Evolutionary conservation across 2,113 vertebrate genomes (phyloP).

Genomic region (Opisthocomus hoazin): DNA sequence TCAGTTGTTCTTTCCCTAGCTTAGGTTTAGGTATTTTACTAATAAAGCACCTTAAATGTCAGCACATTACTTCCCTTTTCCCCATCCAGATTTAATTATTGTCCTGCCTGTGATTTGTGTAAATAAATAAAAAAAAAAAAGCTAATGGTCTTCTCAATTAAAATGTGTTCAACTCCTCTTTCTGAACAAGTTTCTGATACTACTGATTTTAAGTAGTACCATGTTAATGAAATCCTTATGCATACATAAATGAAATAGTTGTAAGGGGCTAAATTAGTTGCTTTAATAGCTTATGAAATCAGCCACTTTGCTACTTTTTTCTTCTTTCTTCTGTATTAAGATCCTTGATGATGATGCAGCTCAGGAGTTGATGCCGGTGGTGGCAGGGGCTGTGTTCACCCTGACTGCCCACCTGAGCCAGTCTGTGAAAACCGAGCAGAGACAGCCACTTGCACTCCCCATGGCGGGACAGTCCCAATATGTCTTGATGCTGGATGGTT

Average conservation of each 20-base stretch:
- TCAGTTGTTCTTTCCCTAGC: background rate
- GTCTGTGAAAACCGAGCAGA: constrained; percentile 89
- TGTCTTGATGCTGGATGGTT: constrained; percentile 62
- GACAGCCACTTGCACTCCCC: constrained; percentile 69
- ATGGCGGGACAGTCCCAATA: constrained; percentile 50
- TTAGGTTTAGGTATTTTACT: background rate
- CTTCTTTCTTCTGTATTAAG: constrained; percentile 55
- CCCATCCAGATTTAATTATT: background rate
- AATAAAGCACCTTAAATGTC: background rate
- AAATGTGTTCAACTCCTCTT: background rate
- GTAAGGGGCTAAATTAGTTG: background rate
- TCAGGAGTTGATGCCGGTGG: constrained; percentile 92
- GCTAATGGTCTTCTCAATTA: background rate
- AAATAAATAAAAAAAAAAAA: background rate
- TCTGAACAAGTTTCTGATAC: background rate
- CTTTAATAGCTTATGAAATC: background rate
- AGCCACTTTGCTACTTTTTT: background rate
- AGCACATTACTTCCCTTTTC: background rate
- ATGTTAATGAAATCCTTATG: background rate
- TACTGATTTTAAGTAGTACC: background rate
- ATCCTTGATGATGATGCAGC: constrained; percentile 93
- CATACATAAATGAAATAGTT: background rate
- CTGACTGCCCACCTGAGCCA: constrained; percentile 94
- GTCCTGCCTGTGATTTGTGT: background rate
- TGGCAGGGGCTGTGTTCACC: constrained; percentile 94